Evolutionary conservation across 2,888 invertebrate genomes (phyloP), one percentile per base, ranked within the genome.

Genomic region (Xylota sylvarum): DNA sequence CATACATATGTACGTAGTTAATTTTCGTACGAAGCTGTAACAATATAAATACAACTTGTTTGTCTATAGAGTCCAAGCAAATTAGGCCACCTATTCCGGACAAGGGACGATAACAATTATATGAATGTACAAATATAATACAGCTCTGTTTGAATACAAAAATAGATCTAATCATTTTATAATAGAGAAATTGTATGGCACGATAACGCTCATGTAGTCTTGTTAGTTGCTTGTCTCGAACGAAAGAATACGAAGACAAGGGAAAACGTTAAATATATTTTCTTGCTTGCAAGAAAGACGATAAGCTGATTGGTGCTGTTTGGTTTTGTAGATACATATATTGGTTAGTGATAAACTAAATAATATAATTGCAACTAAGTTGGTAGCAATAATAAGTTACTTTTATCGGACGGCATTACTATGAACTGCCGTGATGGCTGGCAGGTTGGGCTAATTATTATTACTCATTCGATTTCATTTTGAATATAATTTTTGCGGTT

Each of bases 91-190:
- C 35, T 65, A 65, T 48, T 65, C 35, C 27, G 23, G 23, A 56
- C 35, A 46, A 46, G 17, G 46, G 14, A 37, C 56, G 64, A 76
- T 65, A 64, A 48, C 65, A 67, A 58, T 7, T 35, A 6, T 30
- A 55, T 23, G 43, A 17, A 19, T 14, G 50, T 35, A 50, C 27
- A 9, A 23, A 32, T 37, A 50, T 50, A 65, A 37, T n/a, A 12
- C 14, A 64, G 10, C 30, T 32, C 17, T 73, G 19, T 27, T 27
- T 52, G 27, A 35, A 27, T 40, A 46, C 27, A 65, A 14, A 76
- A 69, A 50, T 77, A 58, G 17, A 60, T 37, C 50, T 58, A 77
- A 77, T 76, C 65, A 48, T 35, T 64, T 74, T 56, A 76, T 60
- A 55, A 58, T 19, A 56, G 46, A 65, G 30, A 48, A 65, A 65